These are phyloP conservation scores for Philereme vetulata DNA, from an alignment of 2,888 invertebrate genomes.

Conservation along the genomic window DNA sequence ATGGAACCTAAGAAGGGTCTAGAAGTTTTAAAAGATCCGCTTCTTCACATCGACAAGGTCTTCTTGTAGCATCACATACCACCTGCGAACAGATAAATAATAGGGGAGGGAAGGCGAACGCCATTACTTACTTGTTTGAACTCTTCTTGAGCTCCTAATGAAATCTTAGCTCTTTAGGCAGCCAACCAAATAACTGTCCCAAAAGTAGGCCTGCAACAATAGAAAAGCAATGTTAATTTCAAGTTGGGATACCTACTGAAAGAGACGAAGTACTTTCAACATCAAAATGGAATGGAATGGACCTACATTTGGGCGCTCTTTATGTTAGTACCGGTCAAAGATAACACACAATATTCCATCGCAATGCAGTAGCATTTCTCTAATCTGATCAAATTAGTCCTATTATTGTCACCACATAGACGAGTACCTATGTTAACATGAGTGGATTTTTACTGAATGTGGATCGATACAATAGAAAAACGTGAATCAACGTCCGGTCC, in stretches of 20 bases:
- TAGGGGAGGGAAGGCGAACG: constrained; percentile 46
- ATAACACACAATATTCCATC: too few species aligned
- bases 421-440: too few species aligned
- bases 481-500: too few species aligned
- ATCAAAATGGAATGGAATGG: too few species aligned
- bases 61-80: constrained; percentile 25
- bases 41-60: constrained; percentile 2
- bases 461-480: too few species aligned
- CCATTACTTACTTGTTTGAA: constrained; percentile 78
- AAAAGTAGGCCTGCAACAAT: constrained; percentile 78
- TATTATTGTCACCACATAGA: too few species aligned
- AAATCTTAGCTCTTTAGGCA: constrained; percentile 80
- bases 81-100: constrained; percentile 65
- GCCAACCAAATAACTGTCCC: constrained; percentile 66
- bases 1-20: constrained; percentile 10
- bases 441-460: too few species aligned
- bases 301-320: too few species aligned
- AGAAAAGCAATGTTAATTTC: constrained; percentile 8
- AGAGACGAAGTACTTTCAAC: neutral
- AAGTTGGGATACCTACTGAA: neutral
- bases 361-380: too few species aligned
- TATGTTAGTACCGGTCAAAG: too few species aligned
- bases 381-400: too few species aligned
- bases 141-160: constrained; percentile 79
- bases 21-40: neutral